Percentiles rank a stretch among this genome's conserved stretches.
Conservation (phyloP, 53 echinoderm and acorn worm genomes). For the Arbacia lixula region DNA sequence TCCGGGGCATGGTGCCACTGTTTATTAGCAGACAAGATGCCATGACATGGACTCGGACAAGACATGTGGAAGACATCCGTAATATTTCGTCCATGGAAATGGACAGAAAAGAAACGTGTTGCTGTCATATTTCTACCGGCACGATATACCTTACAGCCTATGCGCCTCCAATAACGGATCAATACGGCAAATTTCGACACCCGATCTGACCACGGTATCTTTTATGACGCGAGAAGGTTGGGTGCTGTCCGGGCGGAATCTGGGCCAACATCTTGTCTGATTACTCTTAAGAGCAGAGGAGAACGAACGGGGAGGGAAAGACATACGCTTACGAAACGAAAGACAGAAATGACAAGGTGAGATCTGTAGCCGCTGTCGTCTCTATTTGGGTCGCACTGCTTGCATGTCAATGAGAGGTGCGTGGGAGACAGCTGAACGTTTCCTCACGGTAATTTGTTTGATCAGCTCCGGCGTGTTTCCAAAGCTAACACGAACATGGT, state of each 20-base stretch:
- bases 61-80: slow-evolving; percentile 19
- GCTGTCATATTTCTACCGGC: slow-evolving; percentile 26
- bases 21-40: slow-evolving; percentile 42
- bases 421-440: no score
- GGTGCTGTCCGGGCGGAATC: neutral
- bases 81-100: no score
- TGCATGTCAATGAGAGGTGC: no score
- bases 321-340: no score
- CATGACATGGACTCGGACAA: slow-evolving; percentile 1
- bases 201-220: slow-evolving; percentile 14
- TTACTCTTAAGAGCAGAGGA: no score
- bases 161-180: slow-evolving; percentile 48
- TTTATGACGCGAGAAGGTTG: slow-evolving; percentile 15
- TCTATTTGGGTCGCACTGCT: no score
- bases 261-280: slow-evolving; percentile 22
- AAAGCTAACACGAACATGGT: no score
- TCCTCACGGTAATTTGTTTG: no score
- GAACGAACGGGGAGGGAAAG: no score
- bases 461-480: no score
- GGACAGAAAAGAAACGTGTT: slow-evolving; percentile 18
- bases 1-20: neutral
- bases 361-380: no score
- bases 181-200: slow-evolving; percentile 48
- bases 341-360: no score
- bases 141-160: slow-evolving; percentile 16